Conservation (phyloP, 2,888 invertebrate genomes). For the Dusona sp. region DNA sequence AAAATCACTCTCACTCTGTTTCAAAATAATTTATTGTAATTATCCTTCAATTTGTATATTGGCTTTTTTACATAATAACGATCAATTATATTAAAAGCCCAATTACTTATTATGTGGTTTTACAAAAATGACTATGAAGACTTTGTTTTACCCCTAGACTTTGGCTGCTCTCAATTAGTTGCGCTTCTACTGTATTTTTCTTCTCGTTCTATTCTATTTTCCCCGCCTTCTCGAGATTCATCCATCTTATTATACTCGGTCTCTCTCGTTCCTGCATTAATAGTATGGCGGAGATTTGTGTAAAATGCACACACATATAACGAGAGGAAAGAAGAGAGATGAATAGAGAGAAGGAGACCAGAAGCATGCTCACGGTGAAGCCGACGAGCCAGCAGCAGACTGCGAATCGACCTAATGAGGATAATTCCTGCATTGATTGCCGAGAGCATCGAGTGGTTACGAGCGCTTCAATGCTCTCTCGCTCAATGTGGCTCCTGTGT, state of each 20-base stretch:
- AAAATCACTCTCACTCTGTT: not conserved
- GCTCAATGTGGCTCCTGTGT: conserved; percentile 42
- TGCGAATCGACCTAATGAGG: conserved; percentile 83
- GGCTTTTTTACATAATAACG: not conserved
- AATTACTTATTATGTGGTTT: not conserved
- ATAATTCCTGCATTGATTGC: conserved; percentile 84
- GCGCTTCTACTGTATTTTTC: conserved; percentile 45
- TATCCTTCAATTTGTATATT: not conserved
- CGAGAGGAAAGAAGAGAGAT: conserved; percentile 6
- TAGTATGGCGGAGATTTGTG: conserved; percentile 41
- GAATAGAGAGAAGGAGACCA: conserved; percentile 56
- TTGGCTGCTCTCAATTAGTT: conserved; percentile 18
- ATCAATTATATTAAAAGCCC: not conserved
- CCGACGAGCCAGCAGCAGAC: conserved; percentile 68
- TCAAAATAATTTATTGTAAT: not conserved
- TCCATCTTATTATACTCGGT: conserved; percentile 51
- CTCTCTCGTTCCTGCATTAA: conserved; percentile 50
- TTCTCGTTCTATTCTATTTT: conserved; percentile 51
- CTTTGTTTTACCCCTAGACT: not conserved
- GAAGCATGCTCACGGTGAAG: conserved; percentile 69
- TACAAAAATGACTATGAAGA: not conserved
- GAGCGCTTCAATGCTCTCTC: conserved; percentile 63
- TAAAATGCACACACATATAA: conserved; percentile 14
- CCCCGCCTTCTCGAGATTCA: conserved; percentile 44
- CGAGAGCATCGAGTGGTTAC: conserved; percentile 77